Evolutionary conservation across 2,113 vertebrate species (phyloP).

Genomic region (Morone chrysops): DNA sequence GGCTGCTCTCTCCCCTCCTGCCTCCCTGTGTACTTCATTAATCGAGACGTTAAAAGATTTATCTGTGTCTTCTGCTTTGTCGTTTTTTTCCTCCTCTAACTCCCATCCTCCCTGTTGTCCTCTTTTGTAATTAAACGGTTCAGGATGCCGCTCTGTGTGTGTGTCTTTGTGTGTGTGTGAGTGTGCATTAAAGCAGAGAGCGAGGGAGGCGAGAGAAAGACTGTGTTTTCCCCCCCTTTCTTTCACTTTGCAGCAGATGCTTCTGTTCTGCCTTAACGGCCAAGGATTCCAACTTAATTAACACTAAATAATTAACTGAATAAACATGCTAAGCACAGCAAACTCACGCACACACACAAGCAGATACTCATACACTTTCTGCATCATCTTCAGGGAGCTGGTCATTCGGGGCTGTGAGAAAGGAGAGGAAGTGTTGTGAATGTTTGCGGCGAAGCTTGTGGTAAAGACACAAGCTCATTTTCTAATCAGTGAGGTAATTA

Average conservation of each 20-base stretch:
- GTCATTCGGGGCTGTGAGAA: conserved; percentile 28
- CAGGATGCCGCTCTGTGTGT: conserved; percentile 34
- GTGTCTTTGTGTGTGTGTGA: conserved; percentile 11
- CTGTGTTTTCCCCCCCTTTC: neutral
- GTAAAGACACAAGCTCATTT: conserved; percentile 43
- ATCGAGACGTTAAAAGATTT: conserved; percentile 76
- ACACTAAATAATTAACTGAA: conserved; percentile 80
- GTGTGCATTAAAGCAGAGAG: neutral
- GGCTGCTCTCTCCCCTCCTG: conserved; percentile 53
- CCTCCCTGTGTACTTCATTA: conserved; percentile 75
- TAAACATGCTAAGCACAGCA: conserved; percentile 65
- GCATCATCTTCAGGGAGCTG: conserved; percentile 34
- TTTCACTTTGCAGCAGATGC: conserved; percentile 71
- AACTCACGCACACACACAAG: conserved; percentile 5
- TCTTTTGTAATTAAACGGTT: conserved; percentile 69
- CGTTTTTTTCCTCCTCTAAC: conserved; percentile 25
- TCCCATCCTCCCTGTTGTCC: conserved; percentile 49
- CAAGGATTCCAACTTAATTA: conserved; percentile 80
- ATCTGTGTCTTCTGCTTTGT: conserved; percentile 50
- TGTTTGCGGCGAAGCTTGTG: neutral
- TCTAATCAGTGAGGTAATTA: conserved; percentile 49
- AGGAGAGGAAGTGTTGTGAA: neutral
- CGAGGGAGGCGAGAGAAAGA: neutral
- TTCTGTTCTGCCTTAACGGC: conserved; percentile 73
- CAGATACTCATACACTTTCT: neutral